A percentile compares a stretch with the other conserved stretches of the same genome.
Evolutionary conservation across 1,140 invertebrate genomes (phyloP).

Genomic region (Calosoma granatense): DNA sequence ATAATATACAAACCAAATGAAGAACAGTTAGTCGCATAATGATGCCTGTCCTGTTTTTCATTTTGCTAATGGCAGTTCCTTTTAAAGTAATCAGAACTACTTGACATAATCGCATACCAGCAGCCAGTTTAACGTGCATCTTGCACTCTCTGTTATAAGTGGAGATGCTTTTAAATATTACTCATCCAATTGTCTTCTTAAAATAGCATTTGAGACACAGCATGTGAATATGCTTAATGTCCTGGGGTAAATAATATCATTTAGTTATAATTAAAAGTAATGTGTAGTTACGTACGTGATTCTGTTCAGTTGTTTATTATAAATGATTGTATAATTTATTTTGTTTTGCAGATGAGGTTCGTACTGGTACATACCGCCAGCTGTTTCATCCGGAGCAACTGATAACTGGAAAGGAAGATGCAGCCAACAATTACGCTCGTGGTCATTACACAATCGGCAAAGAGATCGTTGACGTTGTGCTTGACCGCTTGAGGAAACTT

Average conservation of each 20-base stretch:
- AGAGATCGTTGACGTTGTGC: constrained; percentile 71
- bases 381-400: constrained; percentile 67
- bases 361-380: constrained; percentile 60
- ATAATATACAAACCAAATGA: neutral
- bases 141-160: neutral
- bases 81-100: neutral
- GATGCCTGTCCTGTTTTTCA: neutral
- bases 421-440: constrained; percentile 74
- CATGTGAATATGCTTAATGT: neutral
- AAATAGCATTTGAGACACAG: no score
- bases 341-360: constrained; percentile 48
- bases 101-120: neutral
- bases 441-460: constrained; percentile 84
- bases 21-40: neutral
- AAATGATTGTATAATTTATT: constrained; percentile 14
- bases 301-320: no score
- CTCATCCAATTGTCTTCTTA: no score
- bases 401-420: constrained; percentile 67
- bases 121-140: neutral
- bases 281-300: no score
- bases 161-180: neutral
- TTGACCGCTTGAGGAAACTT: constrained; percentile 62
- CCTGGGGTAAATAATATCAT: neutral
- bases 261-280: neutral
- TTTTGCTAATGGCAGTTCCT: neutral